Evolutionary conservation across 2,888 invertebrate genomes (phyloP), one percentile per base, ranked within the genome.

Genomic region (Aspidiotus destructor): DNA sequence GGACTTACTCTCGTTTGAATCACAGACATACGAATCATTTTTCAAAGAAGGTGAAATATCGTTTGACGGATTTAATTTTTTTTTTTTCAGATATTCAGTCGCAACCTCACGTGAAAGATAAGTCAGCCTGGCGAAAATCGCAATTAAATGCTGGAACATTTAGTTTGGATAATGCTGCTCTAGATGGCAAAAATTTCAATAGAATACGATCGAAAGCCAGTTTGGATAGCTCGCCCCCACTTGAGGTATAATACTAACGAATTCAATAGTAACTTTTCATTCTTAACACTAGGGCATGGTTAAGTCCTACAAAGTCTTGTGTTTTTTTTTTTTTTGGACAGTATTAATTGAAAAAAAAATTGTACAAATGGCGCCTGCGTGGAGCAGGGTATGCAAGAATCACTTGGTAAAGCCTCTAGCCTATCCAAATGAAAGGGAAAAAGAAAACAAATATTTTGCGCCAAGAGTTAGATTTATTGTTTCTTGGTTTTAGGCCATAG

Each of bases 41-140:
- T 28, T 5, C 1, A 28, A 28, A 28, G 5, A 5, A 28, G 28
- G 5, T 28, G 5, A 28, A 5, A 28, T 5, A n/a, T 28, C 5
- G 28, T 5, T 28, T 28, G 28, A 28, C 28, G 5, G 28, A 28
- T 3, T 28, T 28, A 3, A 28, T 28, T 28, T 28, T 2, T 48
- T 48, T 48, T 48, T n/a, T n/a, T 48, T 2, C 16, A 67, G 65
- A 62, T 52, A 61, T 70, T 41, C 62, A 61, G 41, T 55, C 60
- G 11, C 57, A 70, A 57, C n/a, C 57, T 0, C 62, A 69, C n/a
- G 13, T 62, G 16, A 88, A 87, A 77, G 90, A 91, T 75, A 87
- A 85, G 76, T 86, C 87, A 54, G 83, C 86, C 9, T 88, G 89
- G 81, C 82, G 89, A 76, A 86, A 90, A 75, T 88, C 85, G 8